Base-by-base conservation (phyloP, 2,113 vertebrate genomes). In the Rhombomys opimus region DNA sequence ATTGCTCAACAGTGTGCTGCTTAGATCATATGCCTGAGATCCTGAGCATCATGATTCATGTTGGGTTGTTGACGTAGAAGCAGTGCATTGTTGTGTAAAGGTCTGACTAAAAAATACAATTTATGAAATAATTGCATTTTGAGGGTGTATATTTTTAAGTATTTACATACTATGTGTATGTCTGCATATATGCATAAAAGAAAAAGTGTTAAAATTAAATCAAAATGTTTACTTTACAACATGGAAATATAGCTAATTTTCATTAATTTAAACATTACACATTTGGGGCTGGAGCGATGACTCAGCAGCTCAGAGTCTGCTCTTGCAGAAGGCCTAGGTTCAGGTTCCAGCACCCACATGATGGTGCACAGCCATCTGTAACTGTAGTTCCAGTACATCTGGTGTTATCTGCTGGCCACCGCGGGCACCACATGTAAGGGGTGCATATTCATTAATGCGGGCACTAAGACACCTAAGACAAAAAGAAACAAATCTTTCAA, bases 81-180 rank as follows among this genome's bases (percentile, higher is more conserved):
- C 70, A 76, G 25, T 54, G n/a, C 65, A n/a, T 80, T 86, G 12
- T 52, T 35, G 82, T 23, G 41, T 23, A 90, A 93, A 94, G 59
- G 1, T 17, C 52, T 65, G 17, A 67, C 86, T 91, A 89, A 59
- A 25, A 84, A 57, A 61, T 81, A 80, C 13, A 30, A 77, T 90
- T 81, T 93, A 90, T 90, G 54, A 89, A 86, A 80, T 73, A 67
- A 91, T 75, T 90, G 20, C 15, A 75, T 78, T 87, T 96, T 87
- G 2, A 67, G 95, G 94, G 82, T 50, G 27, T 18, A 61, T 73
- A 41, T 87, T 38, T 46, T 65, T 65, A 85, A 4, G 18, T 92
- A 0, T 95, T 2, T 95, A 27, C 7, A 67, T 80, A 70, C 30
- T 77, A 1, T 41, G 0, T 67, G 12, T 50, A 14, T 35, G 27